Evolutionary conservation across 2,888 invertebrate genomes (phyloP).

Genomic region (Erebia epiphron): DNA sequence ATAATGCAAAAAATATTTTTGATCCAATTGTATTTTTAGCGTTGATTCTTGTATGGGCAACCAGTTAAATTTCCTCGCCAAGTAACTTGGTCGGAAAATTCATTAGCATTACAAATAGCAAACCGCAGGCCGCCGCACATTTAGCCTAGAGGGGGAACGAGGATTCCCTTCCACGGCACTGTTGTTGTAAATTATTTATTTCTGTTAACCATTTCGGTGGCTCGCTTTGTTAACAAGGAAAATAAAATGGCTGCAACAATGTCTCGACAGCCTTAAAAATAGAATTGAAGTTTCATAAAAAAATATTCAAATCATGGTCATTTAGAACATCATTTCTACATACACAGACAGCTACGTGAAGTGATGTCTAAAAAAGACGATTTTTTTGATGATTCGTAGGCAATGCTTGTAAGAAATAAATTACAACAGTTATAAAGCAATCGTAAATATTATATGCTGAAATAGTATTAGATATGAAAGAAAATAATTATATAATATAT

Average conservation of each 20-base stretch:
- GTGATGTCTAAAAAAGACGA: too few relatives aligned
- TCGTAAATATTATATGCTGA: too few relatives aligned
- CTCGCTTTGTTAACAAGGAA: slow-evolving; percentile 16
- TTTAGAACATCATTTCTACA: neutral
- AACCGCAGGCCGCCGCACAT: slow-evolving; percentile 20
- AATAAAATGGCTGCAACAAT: slow-evolving; percentile 1
- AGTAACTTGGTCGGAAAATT: slow-evolving; percentile 22
- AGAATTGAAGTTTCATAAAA: neutral
- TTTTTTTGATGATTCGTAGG: too few relatives aligned
- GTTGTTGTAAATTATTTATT: slow-evolving; percentile 25
- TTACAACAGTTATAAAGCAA: too few relatives aligned
- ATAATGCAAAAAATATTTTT: too few relatives aligned
- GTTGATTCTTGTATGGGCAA: neutral
- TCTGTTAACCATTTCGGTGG: slow-evolving; percentile 18
- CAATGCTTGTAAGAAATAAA: too few relatives aligned
- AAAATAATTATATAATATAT: too few relatives aligned
- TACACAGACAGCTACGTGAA: too few relatives aligned
- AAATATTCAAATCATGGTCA: neutral
- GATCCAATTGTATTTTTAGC: slow-evolving; percentile 5
- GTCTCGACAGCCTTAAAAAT: neutral
- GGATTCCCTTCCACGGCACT: slow-evolving; percentile 17
- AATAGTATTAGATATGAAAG: too few relatives aligned
- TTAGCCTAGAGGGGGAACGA: slow-evolving; percentile 16
- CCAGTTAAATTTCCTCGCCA: slow-evolving; percentile 3
- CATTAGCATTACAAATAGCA: slow-evolving; percentile 26